Evolutionary conservation across 2,113 vertebrate species (phyloP), one percentile per base, ranked within the genome.

Genomic region (Prolemur simus): DNA sequence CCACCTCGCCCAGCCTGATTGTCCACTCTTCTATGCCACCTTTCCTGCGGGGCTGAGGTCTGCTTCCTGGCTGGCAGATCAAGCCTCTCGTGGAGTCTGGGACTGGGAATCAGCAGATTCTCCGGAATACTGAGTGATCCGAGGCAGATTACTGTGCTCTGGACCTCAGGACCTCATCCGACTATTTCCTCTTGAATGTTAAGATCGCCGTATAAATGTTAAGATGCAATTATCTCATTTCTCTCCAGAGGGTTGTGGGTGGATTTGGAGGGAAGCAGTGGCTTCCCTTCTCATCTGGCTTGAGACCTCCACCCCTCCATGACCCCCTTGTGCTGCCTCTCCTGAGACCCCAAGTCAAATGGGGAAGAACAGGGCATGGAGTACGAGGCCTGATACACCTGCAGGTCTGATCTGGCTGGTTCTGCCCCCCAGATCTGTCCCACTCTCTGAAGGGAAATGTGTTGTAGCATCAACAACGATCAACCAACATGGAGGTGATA

Each of bases 371-470:
- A 32, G 45, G 34, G 49, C 34, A 1, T 8, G 21, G 63, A 39
- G 25, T 6, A 5, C 3, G 37, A 68, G 18, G 10, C 23, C n/a
- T 4, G 25, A 47, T 8, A 56, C 21, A 0, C 20, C 4, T 0
- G 13, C 14, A 49, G 60, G 56, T 68, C 52, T 49, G 21, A 13
- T n/a, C 49, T 18, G 85, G 94, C 78, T 32, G 27, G n/a, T 39
- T 69, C 66, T 29, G 17, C 5, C 45, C 6, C 21, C 52, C 8
- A 0, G 23, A 12, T 37, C 83, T 0, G 0, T 27, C 66, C 81
- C 27, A 3, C 9, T 15, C 42, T 37, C 21, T 11, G 13, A n/a
- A 42, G 60, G 52, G 60, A 66, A 47, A 27, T 1, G 6, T 23
- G 5, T 32, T 29, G 8, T 34, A 10, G 17, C 14, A 0, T 63